Conservation (phyloP, 2,888 invertebrate species). For the Lasioglossum morio region DNA sequence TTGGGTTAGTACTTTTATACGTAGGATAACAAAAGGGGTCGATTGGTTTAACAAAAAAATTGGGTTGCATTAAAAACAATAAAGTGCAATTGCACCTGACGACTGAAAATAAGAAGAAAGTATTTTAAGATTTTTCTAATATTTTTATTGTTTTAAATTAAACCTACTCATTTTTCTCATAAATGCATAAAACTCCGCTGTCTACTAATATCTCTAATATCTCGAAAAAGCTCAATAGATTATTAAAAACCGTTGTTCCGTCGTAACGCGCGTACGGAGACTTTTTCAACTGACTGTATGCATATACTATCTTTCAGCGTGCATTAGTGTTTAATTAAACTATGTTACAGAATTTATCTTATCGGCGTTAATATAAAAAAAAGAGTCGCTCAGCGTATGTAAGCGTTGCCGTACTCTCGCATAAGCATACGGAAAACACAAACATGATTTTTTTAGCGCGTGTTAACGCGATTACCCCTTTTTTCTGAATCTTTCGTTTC, state of each 20-base stretch:
- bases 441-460: constrained; percentile 5
- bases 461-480: neutral
- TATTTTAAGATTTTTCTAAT: too few relatives aligned
- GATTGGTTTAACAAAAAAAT: too few relatives aligned
- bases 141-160: too few relatives aligned
- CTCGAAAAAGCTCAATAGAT: neutral
- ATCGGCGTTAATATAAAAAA: constrained; percentile 29
- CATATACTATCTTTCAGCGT: neutral
- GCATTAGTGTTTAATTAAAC: neutral
- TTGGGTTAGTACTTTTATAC: too few relatives aligned
- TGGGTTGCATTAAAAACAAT: too few relatives aligned
- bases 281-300: neutral
- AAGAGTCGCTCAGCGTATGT: neutral
- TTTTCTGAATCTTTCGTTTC: constrained; percentile 13
- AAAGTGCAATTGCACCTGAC: too few relatives aligned
- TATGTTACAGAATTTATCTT: constrained; percentile 33
- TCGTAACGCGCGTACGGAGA: neutral
- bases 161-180: too few relatives aligned
- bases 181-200: too few relatives aligned
- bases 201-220: neutral
- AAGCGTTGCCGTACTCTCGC: neutral
- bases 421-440: neutral
- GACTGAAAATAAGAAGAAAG: too few relatives aligned
- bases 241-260: neutral
- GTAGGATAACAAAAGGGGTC: too few relatives aligned